A percentile compares a stretch with the other conserved stretches of the same genome.
phyloP scores from a whole-genome alignment of 1,140 invertebrate genomes.

The Leptopilina clavipes region DNA sequence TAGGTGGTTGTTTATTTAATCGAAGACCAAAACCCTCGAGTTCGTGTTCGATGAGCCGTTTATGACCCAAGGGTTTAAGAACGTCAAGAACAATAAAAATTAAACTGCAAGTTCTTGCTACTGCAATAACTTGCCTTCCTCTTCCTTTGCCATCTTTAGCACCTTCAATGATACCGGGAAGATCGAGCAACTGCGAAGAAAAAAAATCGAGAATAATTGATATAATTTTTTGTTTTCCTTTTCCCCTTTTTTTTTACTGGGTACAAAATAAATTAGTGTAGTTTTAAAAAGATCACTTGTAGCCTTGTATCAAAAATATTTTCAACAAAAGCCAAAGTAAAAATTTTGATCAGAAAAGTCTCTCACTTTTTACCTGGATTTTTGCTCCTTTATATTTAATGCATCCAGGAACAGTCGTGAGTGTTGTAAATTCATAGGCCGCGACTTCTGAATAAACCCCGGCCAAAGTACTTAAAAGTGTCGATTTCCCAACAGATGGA shows the following conservation, averaged over 20 bases:
- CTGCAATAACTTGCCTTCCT: slow-evolving; percentile 99
- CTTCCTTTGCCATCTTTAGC: slow-evolving; percentile 99
- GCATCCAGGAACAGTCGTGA: slow-evolving; percentile 99
- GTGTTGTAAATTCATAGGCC: slow-evolving; percentile 99
- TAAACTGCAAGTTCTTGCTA: slow-evolving; percentile 97
- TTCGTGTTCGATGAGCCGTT: slow-evolving; percentile 97
- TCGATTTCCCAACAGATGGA: slow-evolving; percentile 99
- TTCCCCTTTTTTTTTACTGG: background rate
- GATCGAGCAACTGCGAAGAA: slow-evolving; percentile 88
- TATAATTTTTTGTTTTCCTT: background rate
- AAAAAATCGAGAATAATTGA: background rate
- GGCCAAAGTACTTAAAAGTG: slow-evolving; percentile 95
- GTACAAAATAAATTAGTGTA: background rate
- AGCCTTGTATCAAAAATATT: slow-evolving; percentile 8
- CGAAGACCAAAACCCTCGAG: slow-evolving; percentile 99
- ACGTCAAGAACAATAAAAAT: slow-evolving; percentile 99
- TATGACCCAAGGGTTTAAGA: slow-evolving; percentile 97
- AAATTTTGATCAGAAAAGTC: background rate
- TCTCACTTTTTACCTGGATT: slow-evolving; percentile 84
- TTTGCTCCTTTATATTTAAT: slow-evolving; percentile 99
- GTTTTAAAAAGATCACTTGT: background rate
- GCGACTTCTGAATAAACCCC: slow-evolving; percentile 99
- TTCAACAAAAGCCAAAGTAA: no score
- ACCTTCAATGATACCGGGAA: slow-evolving; percentile 99
- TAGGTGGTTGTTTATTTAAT: slow-evolving; percentile 97